Evolutionary conservation across 2,797 vertebrate species (phyloP).

Genomic region (Lithobates sylvaticus): DNA sequence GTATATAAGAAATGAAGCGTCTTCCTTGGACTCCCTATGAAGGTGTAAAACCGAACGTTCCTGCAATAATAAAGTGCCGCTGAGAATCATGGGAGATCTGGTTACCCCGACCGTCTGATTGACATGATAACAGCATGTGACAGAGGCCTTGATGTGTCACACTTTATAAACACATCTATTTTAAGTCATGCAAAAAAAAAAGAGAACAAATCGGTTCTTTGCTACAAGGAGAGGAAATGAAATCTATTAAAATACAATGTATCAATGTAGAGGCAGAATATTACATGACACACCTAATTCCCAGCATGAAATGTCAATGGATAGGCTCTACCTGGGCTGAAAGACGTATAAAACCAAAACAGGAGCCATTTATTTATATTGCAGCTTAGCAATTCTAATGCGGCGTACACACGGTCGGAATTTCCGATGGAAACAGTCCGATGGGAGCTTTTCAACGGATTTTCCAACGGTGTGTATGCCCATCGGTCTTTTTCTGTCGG

Average conservation of each 20-base stretch:
- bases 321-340: background rate
- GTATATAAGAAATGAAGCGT: too few species aligned
- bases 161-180: constrained; percentile 25
- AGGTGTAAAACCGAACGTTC: background rate
- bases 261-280: background rate
- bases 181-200: constrained; percentile 8
- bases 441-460: too few species aligned
- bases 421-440: too few species aligned
- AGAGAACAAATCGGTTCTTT: background rate
- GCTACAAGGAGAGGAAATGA: background rate
- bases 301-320: background rate
- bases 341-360: too few species aligned
- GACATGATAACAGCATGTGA: constrained; percentile 38
- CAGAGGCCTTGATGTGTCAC: constrained; percentile 6
- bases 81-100: background rate
- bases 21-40: too few species aligned
- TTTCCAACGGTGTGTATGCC: too few species aligned
- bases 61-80: background rate
- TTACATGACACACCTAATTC: background rate
- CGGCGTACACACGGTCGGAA: too few species aligned
- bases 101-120: too few species aligned
- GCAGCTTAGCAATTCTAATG: too few species aligned
- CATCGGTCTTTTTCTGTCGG: too few species aligned
- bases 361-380: too few species aligned
- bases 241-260: constrained; percentile 9